phyloP scores from a whole-genome alignment of 2,888 invertebrate species.

The Cheilosia urbana region DNA sequence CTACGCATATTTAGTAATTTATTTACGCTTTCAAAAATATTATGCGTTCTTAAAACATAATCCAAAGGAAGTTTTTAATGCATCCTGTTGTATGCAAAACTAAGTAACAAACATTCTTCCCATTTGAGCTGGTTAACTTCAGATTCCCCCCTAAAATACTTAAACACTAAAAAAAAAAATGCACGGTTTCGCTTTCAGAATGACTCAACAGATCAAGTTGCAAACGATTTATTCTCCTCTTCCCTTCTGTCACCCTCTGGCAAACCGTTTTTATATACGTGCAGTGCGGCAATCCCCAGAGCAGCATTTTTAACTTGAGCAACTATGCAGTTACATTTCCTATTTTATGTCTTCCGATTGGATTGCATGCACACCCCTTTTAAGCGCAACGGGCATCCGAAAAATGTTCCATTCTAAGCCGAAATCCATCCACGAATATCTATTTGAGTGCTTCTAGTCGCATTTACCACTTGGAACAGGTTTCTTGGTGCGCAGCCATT shows the following conservation, averaged over 20 bases:
- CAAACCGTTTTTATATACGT: not conserved
- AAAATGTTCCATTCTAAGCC: slow-evolving; percentile 61
- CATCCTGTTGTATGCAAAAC: no score
- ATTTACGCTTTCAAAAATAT: no score
- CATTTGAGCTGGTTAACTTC: no score
- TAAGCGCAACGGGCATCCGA: slow-evolving; percentile 19
- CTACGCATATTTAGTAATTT: no score
- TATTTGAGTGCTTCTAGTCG: slow-evolving; percentile 27
- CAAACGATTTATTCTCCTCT: not conserved
- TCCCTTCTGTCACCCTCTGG: not conserved
- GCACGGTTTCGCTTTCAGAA: not conserved
- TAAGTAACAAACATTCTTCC: no score
- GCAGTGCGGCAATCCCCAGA: not conserved
- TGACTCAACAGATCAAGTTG: slow-evolving; percentile 29
- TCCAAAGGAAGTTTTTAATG: no score
- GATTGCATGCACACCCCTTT: slow-evolving; percentile 29
- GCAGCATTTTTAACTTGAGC: not conserved
- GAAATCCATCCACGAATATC: slow-evolving; percentile 21
- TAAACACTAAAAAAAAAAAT: not conserved
- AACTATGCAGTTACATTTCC: slow-evolving; percentile 41
- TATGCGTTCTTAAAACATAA: no score
- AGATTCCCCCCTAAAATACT: not conserved
- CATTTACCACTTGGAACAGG: slow-evolving; percentile 36
- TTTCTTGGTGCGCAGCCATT: slow-evolving; percentile 45
- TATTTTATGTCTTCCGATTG: slow-evolving; percentile 60